A percentile compares a stretch with the other conserved stretches of the same genome.
Conservation (phyloP, 2,113 vertebrate genomes). For the Dendrocopos noguchii region DNA sequence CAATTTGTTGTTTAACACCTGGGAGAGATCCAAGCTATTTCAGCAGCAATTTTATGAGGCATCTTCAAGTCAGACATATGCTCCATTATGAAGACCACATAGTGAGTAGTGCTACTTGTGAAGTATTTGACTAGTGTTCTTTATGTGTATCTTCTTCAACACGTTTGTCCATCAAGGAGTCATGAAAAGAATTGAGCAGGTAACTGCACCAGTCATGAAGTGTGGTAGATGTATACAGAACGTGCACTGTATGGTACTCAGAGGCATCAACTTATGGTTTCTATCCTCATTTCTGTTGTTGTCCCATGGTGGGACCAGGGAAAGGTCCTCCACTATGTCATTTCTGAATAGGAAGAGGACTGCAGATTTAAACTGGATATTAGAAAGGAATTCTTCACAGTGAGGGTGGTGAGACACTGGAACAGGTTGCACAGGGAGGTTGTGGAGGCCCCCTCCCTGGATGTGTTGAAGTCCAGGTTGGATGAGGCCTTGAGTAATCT, state of each 20-base stretch:
- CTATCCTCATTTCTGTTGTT: background rate
- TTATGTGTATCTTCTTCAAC: background rate
- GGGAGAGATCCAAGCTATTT: conserved; percentile 49
- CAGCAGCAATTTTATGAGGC: conserved; percentile 67
- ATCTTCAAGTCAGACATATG: conserved; percentile 61
- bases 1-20: conserved; percentile 66
- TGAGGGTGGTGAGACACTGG: no score
- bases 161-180: background rate
- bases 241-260: background rate
- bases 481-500: no score
- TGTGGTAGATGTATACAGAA: background rate
- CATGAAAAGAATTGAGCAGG: background rate
- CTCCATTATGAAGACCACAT: conserved; percentile 66
- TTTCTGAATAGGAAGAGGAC: background rate
- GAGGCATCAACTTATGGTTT: background rate
- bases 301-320: background rate
- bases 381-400: no score
- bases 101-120: conserved; percentile 56
- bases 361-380: no score
- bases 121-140: background rate
- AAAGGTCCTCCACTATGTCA: background rate
- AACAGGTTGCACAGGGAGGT: no score
- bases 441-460: no score
- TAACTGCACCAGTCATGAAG: background rate
- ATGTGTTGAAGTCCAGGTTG: no score